A percentile compares a stretch with the other conserved stretches of the same genome.
These are phyloP conservation scores for Megalurothrips usitatus DNA, from an alignment of 2,888 invertebrate genomes.

Conservation along the genomic window DNA sequence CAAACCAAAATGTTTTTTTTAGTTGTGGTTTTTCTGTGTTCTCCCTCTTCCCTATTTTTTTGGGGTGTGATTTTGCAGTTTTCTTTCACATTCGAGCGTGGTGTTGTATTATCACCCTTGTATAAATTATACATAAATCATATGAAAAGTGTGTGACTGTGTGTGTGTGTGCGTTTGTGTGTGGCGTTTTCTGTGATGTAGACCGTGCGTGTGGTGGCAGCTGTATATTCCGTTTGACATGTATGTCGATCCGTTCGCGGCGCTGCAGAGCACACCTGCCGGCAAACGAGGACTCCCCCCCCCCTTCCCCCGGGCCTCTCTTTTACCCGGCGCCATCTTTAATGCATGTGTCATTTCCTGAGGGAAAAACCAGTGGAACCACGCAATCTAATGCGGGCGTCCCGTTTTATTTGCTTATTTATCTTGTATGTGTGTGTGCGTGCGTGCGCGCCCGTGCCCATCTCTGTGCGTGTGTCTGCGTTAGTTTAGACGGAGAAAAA, in stretches of 20 bases:
- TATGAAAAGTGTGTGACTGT: not conserved
- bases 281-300: not conserved
- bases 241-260: too few relatives aligned
- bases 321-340: not conserved
- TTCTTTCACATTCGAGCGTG: constrained; percentile 8
- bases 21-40: constrained; percentile 15
- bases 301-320: not conserved
- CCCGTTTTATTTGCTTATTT: too few relatives aligned
- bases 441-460: not conserved
- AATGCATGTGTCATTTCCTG: not conserved
- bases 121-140: not conserved
- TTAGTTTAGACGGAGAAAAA: too few relatives aligned
- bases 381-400: not conserved
- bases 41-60: constrained; percentile 16
- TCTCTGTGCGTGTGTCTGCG: not conserved
- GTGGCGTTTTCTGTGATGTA: too few relatives aligned
- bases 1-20: not conserved
- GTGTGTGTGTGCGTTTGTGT: not conserved
- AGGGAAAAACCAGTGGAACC: not conserved
- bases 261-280: too few relatives aligned
- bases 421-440: not conserved
- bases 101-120: constrained; percentile 13
- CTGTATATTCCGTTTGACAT: not conserved
- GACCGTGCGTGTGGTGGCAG: not conserved
- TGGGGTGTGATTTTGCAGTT: constrained; percentile 26